Conservation (phyloP, 1,140 invertebrate species). For the Bathynomus jamesi region DNA sequence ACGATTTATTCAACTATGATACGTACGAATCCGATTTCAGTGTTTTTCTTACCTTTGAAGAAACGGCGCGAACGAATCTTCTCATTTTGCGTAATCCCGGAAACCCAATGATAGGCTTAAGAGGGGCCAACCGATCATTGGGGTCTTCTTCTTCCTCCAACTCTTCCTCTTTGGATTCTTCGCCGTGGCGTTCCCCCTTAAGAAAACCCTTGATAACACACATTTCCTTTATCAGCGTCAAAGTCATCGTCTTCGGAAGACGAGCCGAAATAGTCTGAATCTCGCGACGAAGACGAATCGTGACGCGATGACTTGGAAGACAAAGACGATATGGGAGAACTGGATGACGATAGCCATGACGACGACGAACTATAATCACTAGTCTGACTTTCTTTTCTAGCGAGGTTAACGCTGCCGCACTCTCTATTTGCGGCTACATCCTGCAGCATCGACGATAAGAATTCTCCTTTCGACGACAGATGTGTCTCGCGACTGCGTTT, state of each 20-base stretch:
- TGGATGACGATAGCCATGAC: not conserved
- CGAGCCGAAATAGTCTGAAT: not conserved
- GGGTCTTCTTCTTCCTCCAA: not conserved
- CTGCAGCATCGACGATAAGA: not conserved
- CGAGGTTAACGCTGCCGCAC: not conserved
- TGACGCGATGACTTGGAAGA: no score
- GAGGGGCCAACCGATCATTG: not conserved
- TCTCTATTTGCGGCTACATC: not conserved
- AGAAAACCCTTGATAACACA: no score
- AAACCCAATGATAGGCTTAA: not conserved
- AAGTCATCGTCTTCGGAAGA: not conserved
- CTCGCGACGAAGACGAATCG: not conserved
- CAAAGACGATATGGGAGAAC: not conserved
- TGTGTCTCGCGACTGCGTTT: not conserved
- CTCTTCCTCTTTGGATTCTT: not conserved
- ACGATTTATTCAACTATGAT: no score
- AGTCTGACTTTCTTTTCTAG: not conserved
- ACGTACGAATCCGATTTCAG: no score
- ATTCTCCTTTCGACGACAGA: no score
- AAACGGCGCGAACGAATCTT: not conserved
- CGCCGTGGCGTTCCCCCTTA: no score
- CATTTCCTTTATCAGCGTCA: not conserved
- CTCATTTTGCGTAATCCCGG: not conserved
- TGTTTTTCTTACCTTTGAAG: not conserved
- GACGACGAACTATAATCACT: not conserved